These are phyloP conservation scores for Rhynchomys soricoides DNA, from an alignment of 2,113 vertebrate genomes.

Conservation along the genomic window DNA sequence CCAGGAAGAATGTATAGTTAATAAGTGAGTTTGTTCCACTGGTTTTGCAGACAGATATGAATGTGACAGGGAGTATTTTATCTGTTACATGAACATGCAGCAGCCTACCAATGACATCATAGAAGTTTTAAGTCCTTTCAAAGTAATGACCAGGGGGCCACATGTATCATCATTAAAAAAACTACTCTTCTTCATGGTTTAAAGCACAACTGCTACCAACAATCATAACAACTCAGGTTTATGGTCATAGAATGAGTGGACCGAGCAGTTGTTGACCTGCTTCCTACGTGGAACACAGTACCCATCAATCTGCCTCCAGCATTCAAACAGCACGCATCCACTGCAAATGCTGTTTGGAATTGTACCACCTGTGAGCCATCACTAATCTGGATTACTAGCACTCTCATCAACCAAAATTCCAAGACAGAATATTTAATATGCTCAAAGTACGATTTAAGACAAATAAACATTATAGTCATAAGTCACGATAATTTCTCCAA, in stretches of 20 bases:
- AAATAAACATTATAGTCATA: conserved; percentile 78
- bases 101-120: not conserved
- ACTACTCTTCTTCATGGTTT: conserved; percentile 71
- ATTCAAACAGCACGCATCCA: conserved; percentile 73
- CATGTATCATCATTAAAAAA: conserved; percentile 70
- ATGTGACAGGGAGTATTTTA: not conserved
- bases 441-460: conserved; percentile 78
- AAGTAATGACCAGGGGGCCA: conserved; percentile 55
- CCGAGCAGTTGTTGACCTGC: conserved; percentile 54
- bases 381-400: conserved; percentile 84
- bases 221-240: conserved; percentile 80
- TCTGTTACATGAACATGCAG: not conserved
- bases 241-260: conserved; percentile 55
- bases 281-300: conserved; percentile 62
- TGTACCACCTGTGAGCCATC: conserved; percentile 79
- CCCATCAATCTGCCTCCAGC: conserved; percentile 80
- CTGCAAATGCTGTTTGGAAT: conserved; percentile 76
- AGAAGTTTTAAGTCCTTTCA: conserved; percentile 68
- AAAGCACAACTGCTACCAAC: conserved; percentile 78
- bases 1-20: conserved; percentile 37
- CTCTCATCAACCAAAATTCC: conserved; percentile 84
- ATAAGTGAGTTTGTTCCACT: conserved; percentile 48
- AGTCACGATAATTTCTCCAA: conserved; percentile 81
- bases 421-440: conserved; percentile 86
- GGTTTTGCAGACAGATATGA: conserved; percentile 52